A percentile compares a stretch with the other conserved stretches of the same genome.
These are phyloP conservation scores for Drosophila mauritiana DNA, from an alignment of 1,140 invertebrate species.

Conservation along the genomic window DNA sequence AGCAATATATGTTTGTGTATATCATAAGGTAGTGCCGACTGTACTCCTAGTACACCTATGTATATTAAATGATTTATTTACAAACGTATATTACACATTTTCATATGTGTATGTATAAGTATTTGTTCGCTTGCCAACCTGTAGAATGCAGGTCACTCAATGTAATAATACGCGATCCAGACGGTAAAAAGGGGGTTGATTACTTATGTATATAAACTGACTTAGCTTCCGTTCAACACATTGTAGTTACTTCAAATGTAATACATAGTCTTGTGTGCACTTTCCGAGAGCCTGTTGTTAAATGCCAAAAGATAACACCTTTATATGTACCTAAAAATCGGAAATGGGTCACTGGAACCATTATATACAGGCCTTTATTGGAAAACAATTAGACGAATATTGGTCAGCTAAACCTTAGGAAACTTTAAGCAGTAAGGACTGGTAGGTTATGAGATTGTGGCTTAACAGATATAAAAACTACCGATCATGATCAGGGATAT, in stretches of 20 bases:
- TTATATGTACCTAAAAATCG: too few species aligned
- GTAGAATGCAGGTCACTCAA: slow-evolving; percentile 32
- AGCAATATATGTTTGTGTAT: neutral
- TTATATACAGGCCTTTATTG: too few species aligned
- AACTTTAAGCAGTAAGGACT: too few species aligned
- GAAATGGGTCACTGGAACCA: too few species aligned
- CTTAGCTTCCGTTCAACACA: slow-evolving; percentile 19
- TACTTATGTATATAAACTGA: slow-evolving; percentile 15
- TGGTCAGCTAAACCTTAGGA: too few species aligned
- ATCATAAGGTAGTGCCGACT: neutral
- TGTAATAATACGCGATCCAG: neutral
- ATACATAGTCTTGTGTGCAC: neutral
- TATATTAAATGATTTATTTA: too few species aligned
- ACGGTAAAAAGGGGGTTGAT: slow-evolving; percentile 26
- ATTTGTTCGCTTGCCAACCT: slow-evolving; percentile 24
- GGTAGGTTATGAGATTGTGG: too few species aligned
- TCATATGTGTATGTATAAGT: neutral
- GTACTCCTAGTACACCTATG: neutral
- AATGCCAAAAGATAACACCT: too few species aligned
- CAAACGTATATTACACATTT: neutral
- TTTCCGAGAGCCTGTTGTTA: neutral
- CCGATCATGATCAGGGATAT: too few species aligned
- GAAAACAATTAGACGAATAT: too few species aligned
- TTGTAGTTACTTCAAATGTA: neutral
- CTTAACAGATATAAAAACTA: too few species aligned